phyloP scores from a whole-genome alignment of 2,797 vertebrate genomes.

The Sebastes hubbsi region DNA sequence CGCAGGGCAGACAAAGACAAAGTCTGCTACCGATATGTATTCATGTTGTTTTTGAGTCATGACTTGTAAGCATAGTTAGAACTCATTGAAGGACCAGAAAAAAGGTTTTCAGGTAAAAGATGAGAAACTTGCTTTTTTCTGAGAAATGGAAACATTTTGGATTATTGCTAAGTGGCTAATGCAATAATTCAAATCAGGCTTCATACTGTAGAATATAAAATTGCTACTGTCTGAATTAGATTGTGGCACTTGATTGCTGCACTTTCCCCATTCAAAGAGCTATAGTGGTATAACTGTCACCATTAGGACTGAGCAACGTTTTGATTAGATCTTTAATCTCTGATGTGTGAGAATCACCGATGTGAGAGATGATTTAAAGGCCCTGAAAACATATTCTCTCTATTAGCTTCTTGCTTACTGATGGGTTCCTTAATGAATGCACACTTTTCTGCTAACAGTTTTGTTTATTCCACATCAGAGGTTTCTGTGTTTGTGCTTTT shows the following conservation, averaged over 20 bases:
- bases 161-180: neutral
- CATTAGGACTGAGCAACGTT: neutral
- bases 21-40: constrained; percentile 2
- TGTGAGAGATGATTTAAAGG: neutral
- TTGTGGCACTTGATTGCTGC: neutral
- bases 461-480: neutral
- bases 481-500: neutral
- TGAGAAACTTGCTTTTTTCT: neutral
- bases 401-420: neutral
- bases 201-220: neutral
- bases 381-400: neutral
- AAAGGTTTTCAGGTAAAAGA: neutral
- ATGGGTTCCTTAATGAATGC: neutral
- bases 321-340: neutral
- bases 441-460: neutral
- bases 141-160: neutral
- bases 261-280: neutral
- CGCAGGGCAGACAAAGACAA: neutral
- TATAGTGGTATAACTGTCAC: neutral
- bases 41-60: constrained; percentile 25
- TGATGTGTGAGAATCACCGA: neutral
- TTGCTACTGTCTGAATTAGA: neutral
- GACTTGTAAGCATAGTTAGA: neutral
- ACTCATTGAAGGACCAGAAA: neutral
- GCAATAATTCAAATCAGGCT: neutral